Evolutionary conservation across 2,113 vertebrate species (phyloP).

Genomic region (Poeciliopsis prolifica): DNA sequence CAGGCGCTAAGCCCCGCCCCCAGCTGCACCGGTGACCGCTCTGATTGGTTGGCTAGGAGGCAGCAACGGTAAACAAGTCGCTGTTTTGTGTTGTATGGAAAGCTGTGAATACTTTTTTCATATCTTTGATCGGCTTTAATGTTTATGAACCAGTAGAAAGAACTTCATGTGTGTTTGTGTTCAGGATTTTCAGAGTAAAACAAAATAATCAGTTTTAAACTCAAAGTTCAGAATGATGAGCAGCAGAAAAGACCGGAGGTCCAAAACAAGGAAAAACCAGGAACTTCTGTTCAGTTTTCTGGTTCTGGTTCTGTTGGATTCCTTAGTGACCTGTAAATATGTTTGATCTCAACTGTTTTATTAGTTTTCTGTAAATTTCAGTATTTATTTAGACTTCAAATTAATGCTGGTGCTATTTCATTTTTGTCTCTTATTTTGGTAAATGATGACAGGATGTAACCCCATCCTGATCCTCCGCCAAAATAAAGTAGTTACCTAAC

Average conservation of each 20-base stretch:
- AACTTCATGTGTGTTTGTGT: slow-evolving; percentile 11
- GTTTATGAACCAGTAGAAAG: background rate
- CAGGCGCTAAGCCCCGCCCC: slow-evolving; percentile 17
- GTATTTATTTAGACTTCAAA: slow-evolving; percentile 77
- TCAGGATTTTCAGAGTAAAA: background rate
- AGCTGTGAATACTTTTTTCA: slow-evolving; percentile 54
- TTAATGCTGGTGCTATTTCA: slow-evolving; percentile 71
- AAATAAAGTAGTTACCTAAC: slow-evolving; percentile 8
- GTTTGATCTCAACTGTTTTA: slow-evolving; percentile 67
- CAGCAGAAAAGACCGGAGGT: background rate
- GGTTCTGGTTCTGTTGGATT: slow-evolving; percentile 14
- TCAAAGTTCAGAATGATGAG: background rate
- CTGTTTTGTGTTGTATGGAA: slow-evolving; percentile 23
- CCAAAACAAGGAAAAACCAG: background rate
- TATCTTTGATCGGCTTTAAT: slow-evolving; percentile 15
- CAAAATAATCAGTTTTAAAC: background rate
- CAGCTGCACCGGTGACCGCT: slow-evolving; percentile 30
- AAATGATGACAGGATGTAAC: slow-evolving; percentile 1
- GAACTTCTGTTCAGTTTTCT: background rate
- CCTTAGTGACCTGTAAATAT: slow-evolving; percentile 68
- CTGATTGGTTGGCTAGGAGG: slow-evolving; percentile 30
- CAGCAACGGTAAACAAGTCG: slow-evolving; percentile 13
- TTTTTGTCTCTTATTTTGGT: slow-evolving; percentile 47
- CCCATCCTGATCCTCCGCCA: slow-evolving; percentile 21
- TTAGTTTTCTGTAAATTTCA: slow-evolving; percentile 76